A percentile compares a stretch with the other conserved stretches of the same genome.
phyloP scores from a whole-genome alignment of 2,113 vertebrate genomes.

The Melanotaenia duboulayi region DNA sequence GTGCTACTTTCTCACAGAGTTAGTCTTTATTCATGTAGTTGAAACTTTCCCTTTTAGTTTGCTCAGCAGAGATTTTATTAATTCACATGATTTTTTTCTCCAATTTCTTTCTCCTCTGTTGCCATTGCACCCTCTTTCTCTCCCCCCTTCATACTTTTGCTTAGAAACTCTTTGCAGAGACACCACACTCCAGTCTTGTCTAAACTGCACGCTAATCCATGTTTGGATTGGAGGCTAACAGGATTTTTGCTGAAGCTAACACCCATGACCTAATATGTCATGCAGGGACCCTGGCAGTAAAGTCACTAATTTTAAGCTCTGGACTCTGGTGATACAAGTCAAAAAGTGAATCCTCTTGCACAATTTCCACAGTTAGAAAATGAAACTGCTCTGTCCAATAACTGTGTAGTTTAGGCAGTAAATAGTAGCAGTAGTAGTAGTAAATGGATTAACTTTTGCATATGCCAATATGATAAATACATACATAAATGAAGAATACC shows the following conservation, averaged over 20 bases:
- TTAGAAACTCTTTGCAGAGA: slow-evolving; percentile 30
- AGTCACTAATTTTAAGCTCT: slow-evolving; percentile 64
- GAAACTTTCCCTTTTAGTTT: slow-evolving; percentile 26
- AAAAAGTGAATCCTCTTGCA: slow-evolving; percentile 43
- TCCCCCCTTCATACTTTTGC: slow-evolving; percentile 9
- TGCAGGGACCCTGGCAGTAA: slow-evolving; percentile 44
- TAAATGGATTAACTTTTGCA: neutral
- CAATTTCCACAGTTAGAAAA: slow-evolving; percentile 58
- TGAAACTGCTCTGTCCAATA: slow-evolving; percentile 40
- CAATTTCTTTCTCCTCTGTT: neutral
- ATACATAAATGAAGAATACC: neutral
- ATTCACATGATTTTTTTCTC: slow-evolving; percentile 13
- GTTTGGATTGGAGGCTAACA: slow-evolving; percentile 73
- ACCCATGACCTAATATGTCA: slow-evolving; percentile 67
- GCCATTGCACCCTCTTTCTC: neutral
- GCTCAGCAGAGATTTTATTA: slow-evolving; percentile 30
- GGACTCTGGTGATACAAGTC: slow-evolving; percentile 66
- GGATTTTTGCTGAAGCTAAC: slow-evolving; percentile 69
- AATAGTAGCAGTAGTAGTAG: slow-evolving; percentile 13
- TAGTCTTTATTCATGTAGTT: slow-evolving; percentile 61
- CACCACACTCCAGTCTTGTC: slow-evolving; percentile 37
- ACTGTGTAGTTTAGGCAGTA: slow-evolving; percentile 22
- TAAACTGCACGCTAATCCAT: slow-evolving; percentile 72
- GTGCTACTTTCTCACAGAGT: slow-evolving; percentile 56
- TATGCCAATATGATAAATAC: neutral